Evolutionary conservation across 1,140 invertebrate species (phyloP).

Genomic region (Bombus difficillimus): DNA sequence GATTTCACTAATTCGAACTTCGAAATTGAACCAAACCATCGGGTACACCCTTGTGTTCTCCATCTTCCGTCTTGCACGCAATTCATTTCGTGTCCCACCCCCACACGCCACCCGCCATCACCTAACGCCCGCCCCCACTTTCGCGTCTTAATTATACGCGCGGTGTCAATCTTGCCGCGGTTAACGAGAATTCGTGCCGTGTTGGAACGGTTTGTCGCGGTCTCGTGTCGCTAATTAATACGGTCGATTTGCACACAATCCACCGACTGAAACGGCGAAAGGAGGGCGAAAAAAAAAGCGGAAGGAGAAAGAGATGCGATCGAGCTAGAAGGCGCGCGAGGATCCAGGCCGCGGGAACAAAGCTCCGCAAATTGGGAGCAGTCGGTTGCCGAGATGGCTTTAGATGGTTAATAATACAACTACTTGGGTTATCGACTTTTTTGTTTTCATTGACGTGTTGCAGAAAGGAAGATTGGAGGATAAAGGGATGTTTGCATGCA

Average conservation of each 20-base stretch:
- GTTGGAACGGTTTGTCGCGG: constrained; percentile 33
- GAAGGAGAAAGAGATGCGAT: background rate
- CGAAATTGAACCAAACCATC: background rate
- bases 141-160: constrained; percentile 61
- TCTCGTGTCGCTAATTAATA: constrained; percentile 45
- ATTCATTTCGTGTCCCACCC: constrained; percentile 13
- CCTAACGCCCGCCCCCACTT: no score
- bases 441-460: background rate
- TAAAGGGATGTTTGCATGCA: background rate
- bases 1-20: constrained; percentile 66
- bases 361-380: background rate
- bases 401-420: background rate
- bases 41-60: background rate
- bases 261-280: background rate
- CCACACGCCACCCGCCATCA: no score
- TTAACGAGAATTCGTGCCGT: constrained; percentile 45
- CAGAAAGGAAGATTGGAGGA: background rate
- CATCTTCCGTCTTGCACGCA: constrained; percentile 10
- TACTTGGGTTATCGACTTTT: background rate
- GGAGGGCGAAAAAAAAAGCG: background rate
- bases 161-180: constrained; percentile 62
- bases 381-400: background rate
- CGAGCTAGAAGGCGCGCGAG: background rate
- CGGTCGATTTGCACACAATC: constrained; percentile 43
- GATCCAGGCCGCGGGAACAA: constrained; percentile 7